Evolutionary conservation across 2,797 vertebrate genomes (phyloP), one percentile per base, ranked within the genome.

Genomic region (Acanthurus lineatus): DNA sequence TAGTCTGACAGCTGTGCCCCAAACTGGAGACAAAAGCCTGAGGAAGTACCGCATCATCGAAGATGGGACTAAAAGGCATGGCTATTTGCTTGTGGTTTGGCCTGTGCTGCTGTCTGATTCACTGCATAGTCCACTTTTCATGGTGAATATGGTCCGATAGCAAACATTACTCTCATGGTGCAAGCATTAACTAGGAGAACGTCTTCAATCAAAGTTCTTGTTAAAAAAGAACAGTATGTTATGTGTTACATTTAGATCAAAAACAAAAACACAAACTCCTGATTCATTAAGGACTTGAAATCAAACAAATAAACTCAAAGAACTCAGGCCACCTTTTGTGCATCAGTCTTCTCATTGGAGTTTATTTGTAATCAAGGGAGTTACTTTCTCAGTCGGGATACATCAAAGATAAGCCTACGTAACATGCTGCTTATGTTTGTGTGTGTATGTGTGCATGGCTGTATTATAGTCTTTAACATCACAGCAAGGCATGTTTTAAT

Each of bases 1-100:
- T 95, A 94, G 89, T 87, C 90, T 89, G 92, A 94, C 96, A 96
- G 96, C 96, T 96, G 95, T 93, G 93, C 90, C 94, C 94, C 88
- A 85, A 89, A 94, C 92, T 76, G 88, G 86, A 95, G 93, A 96
- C 95, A 96, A 96, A 95, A 94, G 94, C 89, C 90, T 6, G 76
- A 94, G 95, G 94, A 95, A 95, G 94, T 92, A 91, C 92, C 82
- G 93, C 94, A 94, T 95, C 94, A 94, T 90, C 92, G 92, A 92
- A 92, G 92, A 94, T 85, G 88, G 81, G 89, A 92, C 93, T 91
- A 91, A 95, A 92, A 91, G 89, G 79, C 91, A 92, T 87, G 88
- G 77, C 85, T 87, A 91, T 92, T 93, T 91, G 91, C 86, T 89
- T 85, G 63, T 82, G 86, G 90, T 86, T 88, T 68, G 82, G 79